Percentiles rank a stretch among this genome's conserved stretches.
Conservation (phyloP, 2,113 vertebrate species). For the Ranitomeya variabilis region DNA sequence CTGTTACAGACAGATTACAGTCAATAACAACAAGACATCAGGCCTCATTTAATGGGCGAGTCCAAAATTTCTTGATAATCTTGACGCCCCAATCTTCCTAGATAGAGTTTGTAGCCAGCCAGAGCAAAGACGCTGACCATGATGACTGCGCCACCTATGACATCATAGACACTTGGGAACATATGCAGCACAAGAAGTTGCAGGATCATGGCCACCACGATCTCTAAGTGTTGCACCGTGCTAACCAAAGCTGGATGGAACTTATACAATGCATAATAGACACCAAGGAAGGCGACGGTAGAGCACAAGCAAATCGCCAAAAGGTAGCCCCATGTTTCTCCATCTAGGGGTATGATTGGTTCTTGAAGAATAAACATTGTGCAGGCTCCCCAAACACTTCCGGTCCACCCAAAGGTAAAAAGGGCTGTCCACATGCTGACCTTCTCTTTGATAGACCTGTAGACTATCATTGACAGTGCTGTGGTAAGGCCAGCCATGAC, state of each 20-base stretch:
- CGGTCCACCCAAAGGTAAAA: constrained; percentile 98
- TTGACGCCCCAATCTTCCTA: constrained; percentile 83
- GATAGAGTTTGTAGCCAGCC: constrained; percentile 88
- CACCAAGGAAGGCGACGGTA: constrained; percentile 94
- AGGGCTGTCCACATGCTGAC: constrained; percentile 98
- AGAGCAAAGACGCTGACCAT: constrained; percentile 92
- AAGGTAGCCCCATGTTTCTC: constrained; percentile 95
- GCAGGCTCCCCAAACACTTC: constrained; percentile 91
- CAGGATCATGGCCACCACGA: constrained; percentile 92
- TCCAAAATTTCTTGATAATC: constrained; percentile 96
- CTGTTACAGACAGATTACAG: constrained; percentile 44
- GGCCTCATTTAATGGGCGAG: constrained; percentile 90
- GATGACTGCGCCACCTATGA: constrained; percentile 88
- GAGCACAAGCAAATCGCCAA: constrained; percentile 94
- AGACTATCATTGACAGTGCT: constrained; percentile 96
- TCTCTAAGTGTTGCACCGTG: constrained; percentile 95
- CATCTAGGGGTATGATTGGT: constrained; percentile 92
- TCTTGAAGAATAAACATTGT: constrained; percentile 98
- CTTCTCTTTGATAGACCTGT: constrained; percentile 92
- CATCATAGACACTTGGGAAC: constrained; percentile 87
- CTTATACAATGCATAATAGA: constrained; percentile 93
- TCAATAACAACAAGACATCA: neutral
- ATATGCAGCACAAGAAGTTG: constrained; percentile 91
- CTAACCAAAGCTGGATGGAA: constrained; percentile 97
- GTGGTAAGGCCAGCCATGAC: constrained; percentile 94